Evolutionary conservation across 2,888 invertebrate genomes (phyloP).

Genomic region (Chloroclystis v-ata): DNA sequence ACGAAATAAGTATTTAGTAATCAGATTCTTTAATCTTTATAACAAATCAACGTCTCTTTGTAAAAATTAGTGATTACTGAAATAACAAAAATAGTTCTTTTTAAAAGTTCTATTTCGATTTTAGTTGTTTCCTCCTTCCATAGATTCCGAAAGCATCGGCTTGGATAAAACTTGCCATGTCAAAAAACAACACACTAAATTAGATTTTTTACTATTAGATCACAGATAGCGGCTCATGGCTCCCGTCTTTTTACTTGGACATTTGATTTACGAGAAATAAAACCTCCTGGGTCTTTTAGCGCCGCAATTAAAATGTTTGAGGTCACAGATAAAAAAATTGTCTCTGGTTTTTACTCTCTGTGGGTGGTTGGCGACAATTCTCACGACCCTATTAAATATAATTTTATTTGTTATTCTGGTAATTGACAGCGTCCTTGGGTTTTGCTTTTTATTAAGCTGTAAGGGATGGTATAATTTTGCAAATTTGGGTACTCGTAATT

Average conservation of each 20-base stretch:
- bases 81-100: too few species aligned
- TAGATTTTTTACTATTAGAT: constrained; percentile 1
- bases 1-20: too few species aligned
- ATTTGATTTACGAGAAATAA: constrained; percentile 73
- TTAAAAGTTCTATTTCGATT: too few species aligned
- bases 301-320: constrained; percentile 76
- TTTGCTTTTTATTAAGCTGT: constrained; percentile 10
- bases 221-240: constrained; percentile 21
- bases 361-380: constrained; percentile 77
- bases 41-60: too few species aligned
- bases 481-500: not conserved
- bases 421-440: constrained; percentile 48
- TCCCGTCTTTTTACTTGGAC: constrained; percentile 46
- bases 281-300: constrained; percentile 67
- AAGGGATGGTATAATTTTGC: not conserved
- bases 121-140: too few species aligned
- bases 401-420: constrained; percentile 68
- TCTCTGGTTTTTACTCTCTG: constrained; percentile 53
- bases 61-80: too few species aligned
- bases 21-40: too few species aligned
- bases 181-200: constrained; percentile 1
- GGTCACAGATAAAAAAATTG: constrained; percentile 14
- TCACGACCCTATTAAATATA: constrained; percentile 76
- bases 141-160: too few species aligned
- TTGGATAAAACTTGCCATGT: too few species aligned